Evolutionary conservation across 2,888 invertebrate species (phyloP).

Genomic region (Cerceris ruficornis): DNA sequence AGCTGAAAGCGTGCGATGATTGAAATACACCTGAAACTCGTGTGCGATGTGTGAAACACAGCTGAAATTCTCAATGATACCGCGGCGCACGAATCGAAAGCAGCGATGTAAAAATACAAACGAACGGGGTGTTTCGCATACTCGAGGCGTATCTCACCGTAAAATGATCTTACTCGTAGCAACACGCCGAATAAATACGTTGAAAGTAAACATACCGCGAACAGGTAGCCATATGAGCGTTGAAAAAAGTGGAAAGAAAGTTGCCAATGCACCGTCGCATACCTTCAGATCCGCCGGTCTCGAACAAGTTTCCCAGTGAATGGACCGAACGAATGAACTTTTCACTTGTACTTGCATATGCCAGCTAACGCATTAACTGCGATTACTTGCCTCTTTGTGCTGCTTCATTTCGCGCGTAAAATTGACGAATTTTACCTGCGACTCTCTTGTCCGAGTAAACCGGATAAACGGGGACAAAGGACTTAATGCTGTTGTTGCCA

Average conservation of each 20-base stretch:
- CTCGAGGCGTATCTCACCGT: conserved; percentile 1
- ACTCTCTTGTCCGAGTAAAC: too few species aligned
- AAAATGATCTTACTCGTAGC: conserved; percentile 14
- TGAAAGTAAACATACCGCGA: conserved; percentile 62
- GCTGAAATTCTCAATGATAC: too few species aligned
- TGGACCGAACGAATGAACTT: conserved; percentile 65
- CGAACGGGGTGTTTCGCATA: neutral
- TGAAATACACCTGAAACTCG: too few species aligned
- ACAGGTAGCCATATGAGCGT: conserved; percentile 33
- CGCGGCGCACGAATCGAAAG: too few species aligned
- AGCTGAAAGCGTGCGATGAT: too few species aligned
- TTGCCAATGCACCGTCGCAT: conserved; percentile 64
- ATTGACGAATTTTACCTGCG: neutral
- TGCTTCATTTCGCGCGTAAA: neutral
- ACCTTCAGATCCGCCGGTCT: conserved; percentile 53
- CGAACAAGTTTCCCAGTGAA: conserved; percentile 65
- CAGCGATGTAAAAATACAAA: neutral
- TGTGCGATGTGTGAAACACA: too few species aligned
- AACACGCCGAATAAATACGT: conserved; percentile 35
- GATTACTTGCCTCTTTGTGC: conserved; percentile 20
- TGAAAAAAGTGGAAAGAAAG: conserved; percentile 67
- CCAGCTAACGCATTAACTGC: conserved; percentile 35
- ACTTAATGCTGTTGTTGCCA: too few species aligned
- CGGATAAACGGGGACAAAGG: too few species aligned
- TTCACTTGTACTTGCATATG: conserved; percentile 41